Base-by-base conservation (phyloP, 2,888 invertebrate genomes). In the Hydrotaea diabolus region DNA sequence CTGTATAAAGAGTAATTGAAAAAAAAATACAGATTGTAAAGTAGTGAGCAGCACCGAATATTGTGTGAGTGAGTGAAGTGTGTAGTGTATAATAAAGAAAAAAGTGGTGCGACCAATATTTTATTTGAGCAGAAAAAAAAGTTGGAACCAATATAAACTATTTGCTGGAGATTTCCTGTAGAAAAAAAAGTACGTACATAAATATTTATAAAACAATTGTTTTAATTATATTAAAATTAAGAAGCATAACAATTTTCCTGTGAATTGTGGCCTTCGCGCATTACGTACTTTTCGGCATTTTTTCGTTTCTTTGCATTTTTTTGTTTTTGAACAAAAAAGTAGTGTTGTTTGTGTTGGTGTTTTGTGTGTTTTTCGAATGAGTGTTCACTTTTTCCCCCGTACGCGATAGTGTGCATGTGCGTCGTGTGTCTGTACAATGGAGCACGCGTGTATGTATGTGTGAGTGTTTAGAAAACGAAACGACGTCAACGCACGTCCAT, bases 1-100 rank as follows among this genome's bases (percentile, higher is more conserved):
- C 79, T 85, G 80, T 78, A 80, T 62, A 83, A 78, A 79, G 49
- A 69, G 80, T 74, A 85, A 85, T 74, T 83, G 76, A 76, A 76
- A 79, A 81, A 84, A 84, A 79, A 85, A 85, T 82, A 85, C 79
- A 69, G 72, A 85, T 82, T 85, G 79, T 74, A 74, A 80, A 77
- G 62, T 73, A 79, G 76, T 81, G 64, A 81, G 84, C 76, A 75
- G 72, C 49, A 49, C 31, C 49, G 49, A 49, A 49, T 49, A n/a
- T n/a, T n/a, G 49, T n/a, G 66, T 49, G 80, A 77, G 62, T 72
- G 46, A 77, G 73, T 74, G 53, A 82, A 76, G 31, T 75, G 75
- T 75, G 75, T 46, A 73, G 72, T 74, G 76, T 73, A 73, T 43
- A 75, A 55, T 17, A 59, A 36, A 77, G 55, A 46, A 43, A 76